Percentiles rank a stretch among this genome's conserved stretches.
Conservation (phyloP, 2,113 vertebrate genomes). For the Aepyceros melampus region DNA sequence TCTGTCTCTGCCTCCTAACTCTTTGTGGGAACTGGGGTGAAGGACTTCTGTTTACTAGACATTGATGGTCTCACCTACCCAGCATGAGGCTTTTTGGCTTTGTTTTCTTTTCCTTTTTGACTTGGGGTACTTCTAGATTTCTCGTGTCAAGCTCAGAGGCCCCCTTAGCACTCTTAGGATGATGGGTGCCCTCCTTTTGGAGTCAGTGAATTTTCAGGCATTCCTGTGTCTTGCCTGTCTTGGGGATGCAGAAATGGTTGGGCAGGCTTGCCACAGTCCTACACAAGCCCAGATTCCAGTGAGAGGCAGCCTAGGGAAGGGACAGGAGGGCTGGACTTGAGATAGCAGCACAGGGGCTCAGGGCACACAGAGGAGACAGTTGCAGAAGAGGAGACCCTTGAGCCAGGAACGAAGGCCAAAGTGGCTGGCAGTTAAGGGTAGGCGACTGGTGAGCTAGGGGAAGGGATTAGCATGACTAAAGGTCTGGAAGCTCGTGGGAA, state of each 20-base stretch:
- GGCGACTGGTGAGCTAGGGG: neutral
- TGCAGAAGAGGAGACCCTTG: neutral
- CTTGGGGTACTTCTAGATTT: neutral
- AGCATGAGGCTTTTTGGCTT: neutral
- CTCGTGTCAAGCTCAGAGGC: neutral
- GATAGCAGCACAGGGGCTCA: neutral
- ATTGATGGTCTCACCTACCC: slow-evolving; percentile 27
- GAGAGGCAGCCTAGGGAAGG: neutral
- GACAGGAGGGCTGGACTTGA: neutral
- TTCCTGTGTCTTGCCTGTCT: neutral
- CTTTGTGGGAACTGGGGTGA: neutral
- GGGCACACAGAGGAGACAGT: neutral
- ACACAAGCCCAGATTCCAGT: neutral
- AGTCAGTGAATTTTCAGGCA: neutral
- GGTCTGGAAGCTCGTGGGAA: neutral
- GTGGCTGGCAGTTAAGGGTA: neutral
- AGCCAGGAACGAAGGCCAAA: neutral
- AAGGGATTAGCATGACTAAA: neutral
- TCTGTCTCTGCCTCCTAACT: neutral
- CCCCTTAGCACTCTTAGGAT: neutral
- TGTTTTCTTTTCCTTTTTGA: slow-evolving; percentile 18
- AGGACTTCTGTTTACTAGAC: neutral
- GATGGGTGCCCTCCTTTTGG: neutral
- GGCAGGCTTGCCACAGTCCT: neutral
- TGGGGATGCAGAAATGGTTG: neutral